phyloP scores from a whole-genome alignment of 2,113 vertebrate genomes.

The Rissa tridactyla region DNA sequence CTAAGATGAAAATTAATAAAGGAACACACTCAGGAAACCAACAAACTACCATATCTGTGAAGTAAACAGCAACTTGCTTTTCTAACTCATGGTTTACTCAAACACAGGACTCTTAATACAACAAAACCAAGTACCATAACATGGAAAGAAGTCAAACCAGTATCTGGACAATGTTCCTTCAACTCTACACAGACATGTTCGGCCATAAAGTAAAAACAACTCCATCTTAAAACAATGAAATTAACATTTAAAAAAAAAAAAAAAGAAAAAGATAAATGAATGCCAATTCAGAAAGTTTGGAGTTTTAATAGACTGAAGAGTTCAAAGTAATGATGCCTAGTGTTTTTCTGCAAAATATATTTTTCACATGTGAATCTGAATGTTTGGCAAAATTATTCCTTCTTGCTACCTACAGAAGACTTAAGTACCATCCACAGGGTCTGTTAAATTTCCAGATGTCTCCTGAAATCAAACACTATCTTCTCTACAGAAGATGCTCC shows the following conservation, averaged over 20 bases:
- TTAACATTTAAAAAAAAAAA: background rate
- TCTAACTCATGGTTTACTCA: background rate
- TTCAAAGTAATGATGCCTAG: background rate
- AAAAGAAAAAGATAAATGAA: background rate
- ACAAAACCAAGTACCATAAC: background rate
- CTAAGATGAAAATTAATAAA: background rate
- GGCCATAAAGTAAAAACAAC: background rate
- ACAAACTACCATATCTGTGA: background rate
- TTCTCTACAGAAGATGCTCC: background rate
- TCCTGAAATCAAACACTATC: background rate
- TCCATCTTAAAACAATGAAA: background rate
- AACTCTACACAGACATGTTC: background rate
- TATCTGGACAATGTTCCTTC: background rate
- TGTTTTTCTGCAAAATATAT: background rate
- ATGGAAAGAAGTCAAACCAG: background rate
- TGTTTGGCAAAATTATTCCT: background rate
- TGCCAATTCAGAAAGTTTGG: background rate
- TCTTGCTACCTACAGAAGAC: background rate
- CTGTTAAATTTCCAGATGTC: background rate
- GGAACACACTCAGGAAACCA: background rate
- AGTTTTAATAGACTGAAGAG: background rate
- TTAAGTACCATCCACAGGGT: background rate
- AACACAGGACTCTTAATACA: background rate
- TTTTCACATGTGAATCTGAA: background rate
- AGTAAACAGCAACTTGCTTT: background rate